Evolutionary conservation across 2,888 invertebrate genomes (phyloP).

Genomic region (Mimas tiliae): DNA sequence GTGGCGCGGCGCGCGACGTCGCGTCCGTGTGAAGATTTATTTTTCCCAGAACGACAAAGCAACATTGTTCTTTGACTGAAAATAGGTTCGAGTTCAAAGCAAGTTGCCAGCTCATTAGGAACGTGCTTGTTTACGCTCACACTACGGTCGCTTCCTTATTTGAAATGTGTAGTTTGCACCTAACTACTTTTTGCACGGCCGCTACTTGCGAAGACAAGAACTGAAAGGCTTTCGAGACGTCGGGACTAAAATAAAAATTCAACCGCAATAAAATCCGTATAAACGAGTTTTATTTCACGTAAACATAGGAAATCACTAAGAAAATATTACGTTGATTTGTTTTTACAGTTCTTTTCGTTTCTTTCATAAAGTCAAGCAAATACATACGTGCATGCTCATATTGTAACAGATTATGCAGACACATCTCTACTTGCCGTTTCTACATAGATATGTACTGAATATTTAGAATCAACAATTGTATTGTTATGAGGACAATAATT

Average conservation of each 20-base stretch:
- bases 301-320: too few species aligned
- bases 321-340: neutral
- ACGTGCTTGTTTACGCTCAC: constrained; percentile 52
- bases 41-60: constrained; percentile 75
- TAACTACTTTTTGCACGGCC: constrained; percentile 20
- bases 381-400: too few species aligned
- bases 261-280: too few species aligned
- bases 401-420: too few species aligned
- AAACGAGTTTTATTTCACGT: too few species aligned
- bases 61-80: constrained; percentile 70
- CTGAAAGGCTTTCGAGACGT: too few species aligned
- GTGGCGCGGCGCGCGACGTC: constrained; percentile 28
- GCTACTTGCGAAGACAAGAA: constrained; percentile 1
- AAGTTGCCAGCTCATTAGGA: constrained; percentile 65
- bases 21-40: constrained; percentile 67
- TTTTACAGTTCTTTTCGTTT: neutral
- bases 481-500: too few species aligned
- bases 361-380: neutral
- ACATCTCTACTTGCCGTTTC: too few species aligned
- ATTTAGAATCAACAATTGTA: too few species aligned
- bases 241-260: too few species aligned
- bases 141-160: constrained; percentile 52
- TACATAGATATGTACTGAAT: too few species aligned
- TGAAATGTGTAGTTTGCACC: constrained; percentile 28
- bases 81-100: constrained; percentile 73